Conservation (phyloP, 2,888 invertebrate species). For the Lissocephala sabroskyi region DNA sequence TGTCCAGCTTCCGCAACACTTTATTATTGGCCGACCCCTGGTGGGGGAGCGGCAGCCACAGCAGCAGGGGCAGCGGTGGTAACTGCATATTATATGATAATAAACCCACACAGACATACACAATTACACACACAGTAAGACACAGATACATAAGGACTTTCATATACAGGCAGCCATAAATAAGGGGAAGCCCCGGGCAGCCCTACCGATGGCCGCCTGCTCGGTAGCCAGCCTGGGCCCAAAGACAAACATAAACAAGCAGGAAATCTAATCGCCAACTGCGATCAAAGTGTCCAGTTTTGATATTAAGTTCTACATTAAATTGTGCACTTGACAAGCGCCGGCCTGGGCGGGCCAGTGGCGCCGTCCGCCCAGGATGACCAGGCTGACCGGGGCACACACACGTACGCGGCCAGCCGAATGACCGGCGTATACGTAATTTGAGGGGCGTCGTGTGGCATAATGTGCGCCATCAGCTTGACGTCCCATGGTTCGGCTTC, state of each 20-base stretch:
- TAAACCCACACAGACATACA: conserved; percentile 18
- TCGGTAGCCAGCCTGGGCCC: neutral
- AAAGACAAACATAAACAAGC: conserved; percentile 35
- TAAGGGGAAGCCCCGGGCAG: neutral
- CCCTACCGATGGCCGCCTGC: neutral
- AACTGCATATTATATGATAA: conserved; percentile 40
- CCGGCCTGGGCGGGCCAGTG: conserved; percentile 27
- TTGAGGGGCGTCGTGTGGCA: conserved; percentile 54
- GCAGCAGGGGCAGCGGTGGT: neutral
- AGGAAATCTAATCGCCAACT: conserved; percentile 49
- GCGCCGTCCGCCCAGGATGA: conserved; percentile 19
- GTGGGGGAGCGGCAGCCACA: neutral
- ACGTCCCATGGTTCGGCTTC: conserved; percentile 30
- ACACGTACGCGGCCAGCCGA: conserved; percentile 11
- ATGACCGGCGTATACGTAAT: conserved; percentile 50
- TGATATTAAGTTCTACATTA: conserved; percentile 49
- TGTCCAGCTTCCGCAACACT: conserved; percentile 42
- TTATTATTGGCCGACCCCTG: conserved; percentile 14
- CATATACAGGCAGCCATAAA: neutral
- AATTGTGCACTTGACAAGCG: conserved; percentile 40
- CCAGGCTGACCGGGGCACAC: conserved; percentile 3
- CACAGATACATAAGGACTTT: conserved; percentile 7
- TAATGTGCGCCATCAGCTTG: conserved; percentile 53
- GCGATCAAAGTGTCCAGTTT: conserved; percentile 55
- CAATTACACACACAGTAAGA: conserved; percentile 5